Conservation (phyloP, 2,797 vertebrate species). For the Psittacula derbiana region DNA sequence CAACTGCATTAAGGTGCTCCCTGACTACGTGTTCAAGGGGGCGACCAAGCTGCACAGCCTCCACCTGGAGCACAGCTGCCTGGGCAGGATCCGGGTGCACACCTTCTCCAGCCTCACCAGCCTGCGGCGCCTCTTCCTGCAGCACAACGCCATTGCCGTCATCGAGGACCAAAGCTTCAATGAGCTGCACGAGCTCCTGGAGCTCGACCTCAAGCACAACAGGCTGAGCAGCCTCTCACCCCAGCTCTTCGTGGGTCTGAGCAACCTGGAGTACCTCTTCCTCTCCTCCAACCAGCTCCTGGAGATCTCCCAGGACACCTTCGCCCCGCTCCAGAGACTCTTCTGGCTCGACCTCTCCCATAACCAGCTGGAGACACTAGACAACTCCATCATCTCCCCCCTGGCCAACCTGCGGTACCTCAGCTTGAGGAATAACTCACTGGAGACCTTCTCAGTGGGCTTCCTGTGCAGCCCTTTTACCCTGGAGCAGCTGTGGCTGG, state of each 20-base stretch:
- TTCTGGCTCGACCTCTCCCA: constrained; percentile 86
- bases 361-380: constrained; percentile 77
- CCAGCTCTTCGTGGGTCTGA: constrained; percentile 83
- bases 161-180: constrained; percentile 87
- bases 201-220: constrained; percentile 90
- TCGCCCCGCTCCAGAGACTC: constrained; percentile 74
- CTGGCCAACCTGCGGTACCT: constrained; percentile 86
- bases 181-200: constrained; percentile 84
- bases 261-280: constrained; percentile 90
- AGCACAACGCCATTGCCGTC: constrained; percentile 82
- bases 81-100: constrained; percentile 79
- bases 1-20: constrained; percentile 87
- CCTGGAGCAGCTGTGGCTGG: constrained; percentile 90
- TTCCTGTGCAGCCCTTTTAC: constrained; percentile 71
- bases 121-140: constrained; percentile 90
- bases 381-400: constrained; percentile 74
- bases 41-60: constrained; percentile 90
- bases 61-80: constrained; percentile 90
- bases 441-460: constrained; percentile 75
- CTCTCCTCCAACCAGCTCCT: constrained; percentile 86
- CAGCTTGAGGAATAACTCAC: constrained; percentile 83
- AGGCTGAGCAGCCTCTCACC: constrained; percentile 79
- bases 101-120: constrained; percentile 86
- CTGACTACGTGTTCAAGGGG: constrained; percentile 86
- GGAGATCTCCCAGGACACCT: constrained; percentile 73